phyloP scores from a whole-genome alignment of 2,113 vertebrate species.

The Pachypanchax playfairii region DNA sequence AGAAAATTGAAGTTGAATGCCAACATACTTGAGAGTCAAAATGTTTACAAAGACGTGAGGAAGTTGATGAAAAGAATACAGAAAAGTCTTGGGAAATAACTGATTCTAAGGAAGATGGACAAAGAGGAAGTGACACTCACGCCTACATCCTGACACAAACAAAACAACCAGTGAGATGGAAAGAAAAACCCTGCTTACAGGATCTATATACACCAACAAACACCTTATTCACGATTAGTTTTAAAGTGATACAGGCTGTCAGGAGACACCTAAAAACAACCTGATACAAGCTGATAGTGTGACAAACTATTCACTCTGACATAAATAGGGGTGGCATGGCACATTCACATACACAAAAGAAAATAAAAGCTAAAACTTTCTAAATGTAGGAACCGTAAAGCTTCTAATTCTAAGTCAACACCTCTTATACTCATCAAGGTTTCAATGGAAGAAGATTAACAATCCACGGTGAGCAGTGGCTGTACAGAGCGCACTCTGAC shows the following conservation, averaged over 20 bases:
- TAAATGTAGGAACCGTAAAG: not conserved
- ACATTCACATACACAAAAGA: no score
- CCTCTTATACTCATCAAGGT: not conserved
- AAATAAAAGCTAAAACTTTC: no score
- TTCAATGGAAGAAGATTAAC: not conserved
- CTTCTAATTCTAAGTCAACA: not conserved
- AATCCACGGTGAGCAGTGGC: not conserved
- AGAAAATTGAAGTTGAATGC: not conserved
- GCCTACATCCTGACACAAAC: not conserved
- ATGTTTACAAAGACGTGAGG: not conserved
- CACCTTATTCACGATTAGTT: not conserved
- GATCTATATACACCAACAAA: not conserved
- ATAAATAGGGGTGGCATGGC: not conserved
- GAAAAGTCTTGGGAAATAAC: not conserved
- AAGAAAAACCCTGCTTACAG: not conserved
- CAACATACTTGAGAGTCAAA: not conserved
- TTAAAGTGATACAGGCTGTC: not conserved
- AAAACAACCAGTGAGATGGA: not conserved
- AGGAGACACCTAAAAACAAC: not conserved
- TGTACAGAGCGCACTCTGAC: constrained; percentile 4
- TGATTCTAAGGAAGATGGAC: not conserved
- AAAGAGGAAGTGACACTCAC: not conserved
- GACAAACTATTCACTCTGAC: not conserved
- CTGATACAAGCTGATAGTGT: not conserved
- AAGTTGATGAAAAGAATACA: not conserved